Evolutionary conservation across 2,113 vertebrate species (phyloP).

Genomic region (Synodontis membranacea): DNA sequence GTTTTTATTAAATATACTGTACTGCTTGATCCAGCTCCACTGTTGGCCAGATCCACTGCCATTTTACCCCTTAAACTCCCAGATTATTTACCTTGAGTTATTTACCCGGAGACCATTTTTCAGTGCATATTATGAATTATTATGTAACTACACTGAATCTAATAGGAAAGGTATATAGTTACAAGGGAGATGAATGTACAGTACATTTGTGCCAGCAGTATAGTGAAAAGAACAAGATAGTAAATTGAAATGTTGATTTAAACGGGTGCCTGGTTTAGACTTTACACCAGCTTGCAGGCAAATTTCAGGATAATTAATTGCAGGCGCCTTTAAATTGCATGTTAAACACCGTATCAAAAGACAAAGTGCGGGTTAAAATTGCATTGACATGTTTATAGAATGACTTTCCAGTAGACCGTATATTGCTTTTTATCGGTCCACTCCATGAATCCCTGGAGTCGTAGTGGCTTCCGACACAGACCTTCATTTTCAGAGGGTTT

Average conservation of each 20-base stretch:
- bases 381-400: neutral
- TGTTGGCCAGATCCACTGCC: neutral
- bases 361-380: neutral
- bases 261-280: neutral
- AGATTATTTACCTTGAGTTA: neutral
- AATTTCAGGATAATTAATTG: neutral
- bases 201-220: neutral
- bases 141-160: neutral
- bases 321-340: neutral
- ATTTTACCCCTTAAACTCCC: neutral
- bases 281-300: neutral
- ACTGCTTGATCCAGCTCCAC: neutral
- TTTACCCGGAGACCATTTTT: neutral
- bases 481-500: neutral
- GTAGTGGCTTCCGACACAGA: neutral
- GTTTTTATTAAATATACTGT: neutral
- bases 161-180: neutral
- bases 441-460: neutral
- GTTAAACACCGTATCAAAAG: neutral
- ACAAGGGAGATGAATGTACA: neutral
- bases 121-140: neutral
- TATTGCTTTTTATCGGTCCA: neutral
- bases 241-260: neutral
- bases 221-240: neutral
- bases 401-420: too few species aligned